Percentiles rank a stretch among this genome's conserved stretches.
Conservation (phyloP, 2,888 invertebrate species). For the Phania funesta region DNA sequence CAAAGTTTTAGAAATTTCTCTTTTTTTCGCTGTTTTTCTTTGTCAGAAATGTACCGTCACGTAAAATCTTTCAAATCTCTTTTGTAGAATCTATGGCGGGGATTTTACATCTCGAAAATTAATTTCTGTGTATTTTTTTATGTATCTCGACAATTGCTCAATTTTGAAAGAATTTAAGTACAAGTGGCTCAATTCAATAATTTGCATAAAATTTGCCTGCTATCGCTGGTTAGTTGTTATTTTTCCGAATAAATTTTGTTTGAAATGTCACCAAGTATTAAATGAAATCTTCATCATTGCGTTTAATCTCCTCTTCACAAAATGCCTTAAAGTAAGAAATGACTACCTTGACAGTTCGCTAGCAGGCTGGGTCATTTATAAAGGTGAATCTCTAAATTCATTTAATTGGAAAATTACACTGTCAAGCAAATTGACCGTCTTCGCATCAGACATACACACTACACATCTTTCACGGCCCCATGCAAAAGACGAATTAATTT, state of each 20-base stretch:
- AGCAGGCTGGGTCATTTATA: slow-evolving; percentile 16
- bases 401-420: slow-evolving; percentile 67
- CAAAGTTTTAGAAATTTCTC: not conserved
- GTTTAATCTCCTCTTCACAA: slow-evolving; percentile 55
- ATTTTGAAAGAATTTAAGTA: slow-evolving; percentile 32
- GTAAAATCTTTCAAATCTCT: not conserved
- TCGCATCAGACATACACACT: slow-evolving; percentile 37
- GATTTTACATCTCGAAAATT: slow-evolving; percentile 15
- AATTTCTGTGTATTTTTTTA: not conserved
- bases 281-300: slow-evolving; percentile 63
- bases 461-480: slow-evolving; percentile 23
- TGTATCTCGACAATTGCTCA: not conserved
- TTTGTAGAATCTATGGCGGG: not conserved
- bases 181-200: slow-evolving; percentile 9
- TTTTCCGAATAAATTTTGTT: slow-evolving; percentile 29
- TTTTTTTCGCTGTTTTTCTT: too few species aligned
- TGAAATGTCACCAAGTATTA: slow-evolving; percentile 60
- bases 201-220: slow-evolving; percentile 37
- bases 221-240: not conserved
- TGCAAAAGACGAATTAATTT: slow-evolving; percentile 49
- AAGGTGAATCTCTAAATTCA: slow-evolving; percentile 53
- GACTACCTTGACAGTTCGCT: slow-evolving; percentile 60
- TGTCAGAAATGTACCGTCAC: too few species aligned
- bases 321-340: slow-evolving; percentile 35
- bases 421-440: slow-evolving; percentile 63